A percentile compares a stretch with the other conserved stretches of the same genome.
These are phyloP conservation scores for Anas bernieri DNA, from an alignment of 2,797 vertebrate genomes.

Conservation along the genomic window DNA sequence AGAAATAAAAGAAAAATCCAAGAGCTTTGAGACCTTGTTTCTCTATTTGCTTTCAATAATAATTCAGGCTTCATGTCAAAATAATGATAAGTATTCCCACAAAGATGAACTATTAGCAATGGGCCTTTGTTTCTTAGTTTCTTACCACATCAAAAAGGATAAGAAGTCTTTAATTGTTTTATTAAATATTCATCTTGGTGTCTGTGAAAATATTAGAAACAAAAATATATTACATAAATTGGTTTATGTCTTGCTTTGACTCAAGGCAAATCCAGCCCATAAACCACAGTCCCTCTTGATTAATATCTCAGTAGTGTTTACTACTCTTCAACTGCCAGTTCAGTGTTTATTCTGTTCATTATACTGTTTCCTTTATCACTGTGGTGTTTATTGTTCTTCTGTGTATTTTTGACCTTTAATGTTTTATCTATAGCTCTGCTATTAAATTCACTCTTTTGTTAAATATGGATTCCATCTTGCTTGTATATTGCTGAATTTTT, in stretches of 20 bases:
- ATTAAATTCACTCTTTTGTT: constrained; percentile 45
- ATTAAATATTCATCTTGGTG: constrained; percentile 80
- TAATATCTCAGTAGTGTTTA: constrained; percentile 69
- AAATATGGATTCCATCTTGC: background rate
- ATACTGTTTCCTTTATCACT: constrained; percentile 60
- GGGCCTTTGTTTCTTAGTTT: constrained; percentile 69
- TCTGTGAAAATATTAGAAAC: constrained; percentile 75
- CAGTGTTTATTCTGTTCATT: constrained; percentile 77
- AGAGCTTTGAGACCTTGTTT: constrained; percentile 70
- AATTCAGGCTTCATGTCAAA: constrained; percentile 76
- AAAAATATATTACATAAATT: constrained; percentile 74
- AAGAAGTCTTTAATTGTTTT: constrained; percentile 75
- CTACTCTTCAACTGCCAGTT: constrained; percentile 44
- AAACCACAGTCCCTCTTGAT: constrained; percentile 70
- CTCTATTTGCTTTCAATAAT: constrained; percentile 77
- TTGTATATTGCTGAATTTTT: background rate
- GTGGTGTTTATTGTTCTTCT: constrained; percentile 73
- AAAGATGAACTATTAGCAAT: constrained; percentile 73
- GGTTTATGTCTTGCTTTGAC: constrained; percentile 70
- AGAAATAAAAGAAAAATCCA: constrained; percentile 70
- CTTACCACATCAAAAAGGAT: constrained; percentile 72
- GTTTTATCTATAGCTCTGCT: constrained; percentile 60
- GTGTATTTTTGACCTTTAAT: constrained; percentile 76
- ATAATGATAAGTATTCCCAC: constrained; percentile 76
- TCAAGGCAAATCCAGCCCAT: constrained; percentile 64